These are phyloP conservation scores for Diachasmimorpha longicaudata DNA, from an alignment of 1,140 invertebrate genomes.

Conservation along the genomic window DNA sequence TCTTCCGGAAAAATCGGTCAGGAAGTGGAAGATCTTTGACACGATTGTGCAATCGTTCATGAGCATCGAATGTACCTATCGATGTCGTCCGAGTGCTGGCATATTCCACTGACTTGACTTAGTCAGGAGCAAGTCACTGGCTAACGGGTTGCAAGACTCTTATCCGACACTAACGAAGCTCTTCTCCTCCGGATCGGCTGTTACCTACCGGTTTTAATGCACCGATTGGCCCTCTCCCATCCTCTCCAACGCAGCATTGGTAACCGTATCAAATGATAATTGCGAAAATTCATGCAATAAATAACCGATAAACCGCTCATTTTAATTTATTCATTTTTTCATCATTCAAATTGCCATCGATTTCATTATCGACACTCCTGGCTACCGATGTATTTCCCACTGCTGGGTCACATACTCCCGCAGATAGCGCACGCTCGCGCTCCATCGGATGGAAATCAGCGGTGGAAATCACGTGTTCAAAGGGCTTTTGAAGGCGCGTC, in stretches of 20 bases:
- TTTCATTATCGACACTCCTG: background rate
- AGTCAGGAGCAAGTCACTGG: background rate
- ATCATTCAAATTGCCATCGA: background rate
- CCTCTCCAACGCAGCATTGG: background rate
- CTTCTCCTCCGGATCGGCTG: conserved; percentile 10
- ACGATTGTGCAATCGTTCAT: conserved; percentile 11
- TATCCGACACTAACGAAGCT: conserved; percentile 24
- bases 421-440: background rate
- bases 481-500: conserved; percentile 42
- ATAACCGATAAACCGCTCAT: background rate
- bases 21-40: conserved; percentile 24
- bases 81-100: background rate
- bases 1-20: conserved; percentile 30
- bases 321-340: background rate
- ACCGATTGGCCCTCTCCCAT: background rate
- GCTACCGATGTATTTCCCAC: background rate
- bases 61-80: background rate
- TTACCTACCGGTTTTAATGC: conserved; percentile 13
- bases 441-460: background rate
- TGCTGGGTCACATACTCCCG: too few relatives aligned
- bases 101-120: background rate
- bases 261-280: conserved; percentile 23
- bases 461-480: background rate
- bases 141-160: conserved; percentile 2
- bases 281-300: conserved; percentile 18